These are phyloP conservation scores for Pseudorectes ferrugineus DNA, from an alignment of 2,113 vertebrate species.

Conservation along the genomic window DNA sequence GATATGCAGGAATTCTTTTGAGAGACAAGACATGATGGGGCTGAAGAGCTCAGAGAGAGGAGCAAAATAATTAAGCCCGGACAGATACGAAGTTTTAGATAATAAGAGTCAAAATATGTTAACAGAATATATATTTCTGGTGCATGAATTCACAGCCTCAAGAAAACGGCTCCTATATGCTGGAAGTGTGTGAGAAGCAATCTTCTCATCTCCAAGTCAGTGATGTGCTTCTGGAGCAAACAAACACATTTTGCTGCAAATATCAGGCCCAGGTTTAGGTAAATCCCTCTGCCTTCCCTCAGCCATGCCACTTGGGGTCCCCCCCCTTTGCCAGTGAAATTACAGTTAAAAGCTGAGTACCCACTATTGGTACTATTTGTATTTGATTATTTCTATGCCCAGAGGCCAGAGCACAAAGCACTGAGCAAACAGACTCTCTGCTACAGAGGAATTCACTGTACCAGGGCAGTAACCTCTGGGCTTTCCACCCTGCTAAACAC, in stretches of 20 bases:
- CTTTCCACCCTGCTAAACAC: slow-evolving; percentile 10
- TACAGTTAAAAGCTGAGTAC: neutral
- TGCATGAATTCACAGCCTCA: neutral
- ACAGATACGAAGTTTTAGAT: neutral
- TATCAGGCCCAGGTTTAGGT: too few species aligned
- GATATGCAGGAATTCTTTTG: neutral
- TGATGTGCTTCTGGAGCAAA: neutral
- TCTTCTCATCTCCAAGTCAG: neutral
- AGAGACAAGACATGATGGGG: neutral
- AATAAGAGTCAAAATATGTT: neutral
- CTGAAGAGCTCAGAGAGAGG: neutral
- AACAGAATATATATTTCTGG: neutral
- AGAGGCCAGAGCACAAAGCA: neutral
- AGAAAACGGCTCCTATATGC: neutral
- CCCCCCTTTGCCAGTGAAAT: neutral
- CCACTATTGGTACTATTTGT: neutral
- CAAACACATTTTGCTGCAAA: neutral
- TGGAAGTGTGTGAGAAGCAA: neutral
- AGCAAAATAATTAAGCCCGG: neutral
- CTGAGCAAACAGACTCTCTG: neutral
- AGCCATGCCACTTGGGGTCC: neutral
- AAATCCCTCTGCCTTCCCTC: neutral
- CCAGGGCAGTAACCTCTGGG: neutral
- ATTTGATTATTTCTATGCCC: neutral
- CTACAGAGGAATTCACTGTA: neutral